phyloP scores from a whole-genome alignment of 2,113 vertebrate species.

The Elachura formosa region DNA sequence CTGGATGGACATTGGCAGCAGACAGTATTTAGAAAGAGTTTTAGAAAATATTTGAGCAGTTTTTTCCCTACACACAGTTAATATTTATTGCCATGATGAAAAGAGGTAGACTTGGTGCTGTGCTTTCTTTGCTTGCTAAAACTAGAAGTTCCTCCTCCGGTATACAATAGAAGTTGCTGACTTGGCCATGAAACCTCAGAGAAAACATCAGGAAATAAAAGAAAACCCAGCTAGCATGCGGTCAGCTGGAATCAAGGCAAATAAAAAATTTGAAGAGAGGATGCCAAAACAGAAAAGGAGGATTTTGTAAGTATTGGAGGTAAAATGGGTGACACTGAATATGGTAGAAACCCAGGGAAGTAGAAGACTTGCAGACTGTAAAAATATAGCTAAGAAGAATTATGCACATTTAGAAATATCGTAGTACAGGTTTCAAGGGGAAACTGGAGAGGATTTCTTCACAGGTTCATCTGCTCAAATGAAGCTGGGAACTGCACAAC shows the following conservation, averaged over 20 bases:
- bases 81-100: not conserved
- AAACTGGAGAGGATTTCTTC: not conserved
- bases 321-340: not conserved
- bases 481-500: not conserved
- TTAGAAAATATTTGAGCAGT: not conserved
- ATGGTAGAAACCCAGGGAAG: not conserved
- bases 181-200: not conserved
- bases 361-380: not conserved
- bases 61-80: not conserved
- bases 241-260: not conserved
- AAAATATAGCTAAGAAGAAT: not conserved
- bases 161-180: not conserved
- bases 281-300: not conserved
- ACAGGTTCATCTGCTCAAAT: not conserved
- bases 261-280: not conserved
- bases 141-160: not conserved
- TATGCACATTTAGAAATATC: not conserved
- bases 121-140: not conserved
- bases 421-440: not conserved
- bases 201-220: not conserved
- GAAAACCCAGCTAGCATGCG: not conserved
- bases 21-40: not conserved
- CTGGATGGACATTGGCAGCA: not conserved
- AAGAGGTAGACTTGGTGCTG: not conserved
- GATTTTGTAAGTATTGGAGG: not conserved